Conservation (phyloP, 2,113 vertebrate genomes). For the Anas platyrhynchos region DNA sequence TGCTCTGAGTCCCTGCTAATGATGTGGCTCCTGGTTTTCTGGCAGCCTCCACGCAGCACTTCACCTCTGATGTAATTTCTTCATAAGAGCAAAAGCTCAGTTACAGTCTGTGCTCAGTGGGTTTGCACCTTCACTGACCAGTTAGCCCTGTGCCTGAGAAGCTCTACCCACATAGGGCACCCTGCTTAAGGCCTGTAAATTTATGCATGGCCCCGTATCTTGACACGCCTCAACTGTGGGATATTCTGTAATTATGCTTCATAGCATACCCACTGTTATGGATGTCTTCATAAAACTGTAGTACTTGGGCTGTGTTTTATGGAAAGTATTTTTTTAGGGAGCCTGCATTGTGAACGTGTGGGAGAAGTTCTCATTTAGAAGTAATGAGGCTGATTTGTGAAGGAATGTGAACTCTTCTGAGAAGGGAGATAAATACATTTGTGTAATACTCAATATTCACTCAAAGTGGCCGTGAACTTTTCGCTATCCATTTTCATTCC, state of each 20-base stretch:
- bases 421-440: neutral
- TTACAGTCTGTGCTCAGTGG: accelerated
- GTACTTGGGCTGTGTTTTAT: neutral
- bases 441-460: neutral
- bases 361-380: neutral
- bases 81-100: neutral
- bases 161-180: accelerated
- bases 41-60: accelerated
- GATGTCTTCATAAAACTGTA: neutral
- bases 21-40: accelerated
- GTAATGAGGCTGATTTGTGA: neutral
- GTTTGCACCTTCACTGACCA: neutral
- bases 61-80: neutral
- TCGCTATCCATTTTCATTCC: neutral
- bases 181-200: neutral
- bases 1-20: accelerated
- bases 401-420: neutral
- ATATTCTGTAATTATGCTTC: neutral
- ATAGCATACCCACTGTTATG: neutral
- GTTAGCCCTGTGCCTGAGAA: neutral
- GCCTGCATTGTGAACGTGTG: neutral
- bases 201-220: neutral
- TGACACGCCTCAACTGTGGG: neutral
- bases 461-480: neutral
- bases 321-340: neutral